These are phyloP conservation scores for Gobiocypris rarus DNA, from an alignment of 2,113 vertebrate species.

Conservation along the genomic window DNA sequence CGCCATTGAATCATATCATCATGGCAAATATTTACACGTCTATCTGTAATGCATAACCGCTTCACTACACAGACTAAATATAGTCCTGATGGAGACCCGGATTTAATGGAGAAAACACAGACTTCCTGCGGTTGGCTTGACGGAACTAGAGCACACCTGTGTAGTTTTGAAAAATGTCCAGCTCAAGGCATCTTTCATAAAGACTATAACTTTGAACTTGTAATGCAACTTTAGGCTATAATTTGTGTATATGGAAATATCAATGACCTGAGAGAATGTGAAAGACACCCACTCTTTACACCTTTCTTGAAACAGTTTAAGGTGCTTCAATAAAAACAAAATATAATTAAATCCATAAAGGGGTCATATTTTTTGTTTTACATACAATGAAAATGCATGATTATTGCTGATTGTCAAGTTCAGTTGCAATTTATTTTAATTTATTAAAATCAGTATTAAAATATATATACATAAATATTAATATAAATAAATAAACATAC, in stretches of 20 bases:
- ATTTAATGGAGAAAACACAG: background rate
- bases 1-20: background rate
- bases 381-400: background rate
- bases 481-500: background rate
- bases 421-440: background rate
- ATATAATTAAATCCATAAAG: background rate
- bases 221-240: background rate
- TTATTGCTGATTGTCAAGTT: background rate
- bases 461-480: background rate
- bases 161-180: background rate
- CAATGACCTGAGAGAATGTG: background rate
- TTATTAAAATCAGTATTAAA: background rate
- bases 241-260: background rate
- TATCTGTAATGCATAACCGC: background rate
- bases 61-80: constrained; percentile 2
- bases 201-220: constrained; percentile 17
- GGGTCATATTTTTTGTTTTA: background rate
- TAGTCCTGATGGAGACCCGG: background rate
- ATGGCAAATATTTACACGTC: background rate
- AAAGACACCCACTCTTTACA: background rate
- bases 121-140: constrained; percentile 4
- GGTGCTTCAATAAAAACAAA: background rate
- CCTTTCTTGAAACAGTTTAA: background rate
- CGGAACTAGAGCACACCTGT: constrained; percentile 16
- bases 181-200: constrained; percentile 1